phyloP scores from a whole-genome alignment of 2,797 vertebrate species.

The Sternotherus odoratus region DNA sequence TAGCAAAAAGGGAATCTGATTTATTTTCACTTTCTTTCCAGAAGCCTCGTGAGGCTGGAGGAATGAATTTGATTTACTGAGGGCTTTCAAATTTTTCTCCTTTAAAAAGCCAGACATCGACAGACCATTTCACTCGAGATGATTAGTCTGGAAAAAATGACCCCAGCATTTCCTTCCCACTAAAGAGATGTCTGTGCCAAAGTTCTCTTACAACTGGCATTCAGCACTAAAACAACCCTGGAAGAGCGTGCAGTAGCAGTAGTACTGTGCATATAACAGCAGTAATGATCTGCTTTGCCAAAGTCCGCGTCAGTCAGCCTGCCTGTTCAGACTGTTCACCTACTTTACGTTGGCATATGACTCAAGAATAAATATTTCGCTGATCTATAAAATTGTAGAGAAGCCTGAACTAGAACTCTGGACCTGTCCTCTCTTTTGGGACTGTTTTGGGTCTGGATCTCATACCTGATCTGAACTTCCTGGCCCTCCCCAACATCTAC shows the following conservation, averaged over 20 bases:
- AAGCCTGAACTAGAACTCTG: background rate
- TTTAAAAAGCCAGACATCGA: background rate
- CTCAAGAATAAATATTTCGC: background rate
- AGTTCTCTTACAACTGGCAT: conserved; percentile 39
- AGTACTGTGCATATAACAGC: background rate
- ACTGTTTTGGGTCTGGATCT: background rate
- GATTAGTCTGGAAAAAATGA: conserved; percentile 63
- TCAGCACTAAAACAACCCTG: conserved; percentile 34
- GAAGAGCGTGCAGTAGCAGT: background rate
- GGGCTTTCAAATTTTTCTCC: background rate
- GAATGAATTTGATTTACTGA: background rate
- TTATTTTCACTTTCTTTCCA: background rate
- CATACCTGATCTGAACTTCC: background rate
- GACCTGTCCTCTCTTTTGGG: background rate
- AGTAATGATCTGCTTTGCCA: background rate
- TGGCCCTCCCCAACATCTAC: background rate
- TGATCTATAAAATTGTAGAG: background rate
- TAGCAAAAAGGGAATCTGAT: background rate
- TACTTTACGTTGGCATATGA: background rate
- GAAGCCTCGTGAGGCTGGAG: background rate
- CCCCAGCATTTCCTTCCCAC: conserved; percentile 48
- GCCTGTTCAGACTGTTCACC: background rate
- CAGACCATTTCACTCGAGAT: background rate
- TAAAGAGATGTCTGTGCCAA: conserved; percentile 46
- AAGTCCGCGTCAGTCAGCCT: background rate